Evolutionary conservation across 2,113 vertebrate genomes (phyloP).

Genomic region (Nansenia antarctica): DNA sequence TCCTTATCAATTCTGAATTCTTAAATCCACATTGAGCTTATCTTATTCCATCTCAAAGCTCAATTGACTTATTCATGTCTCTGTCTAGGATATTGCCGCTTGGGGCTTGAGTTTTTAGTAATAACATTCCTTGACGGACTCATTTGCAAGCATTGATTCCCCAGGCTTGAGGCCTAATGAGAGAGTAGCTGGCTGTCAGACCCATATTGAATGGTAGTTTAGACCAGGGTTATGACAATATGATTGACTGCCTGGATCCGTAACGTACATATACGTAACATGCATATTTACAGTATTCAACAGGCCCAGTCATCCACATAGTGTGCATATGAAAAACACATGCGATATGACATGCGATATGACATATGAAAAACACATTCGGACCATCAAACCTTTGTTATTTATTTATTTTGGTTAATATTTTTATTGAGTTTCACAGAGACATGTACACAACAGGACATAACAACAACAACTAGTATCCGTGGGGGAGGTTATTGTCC

Average conservation of each 20-base stretch:
- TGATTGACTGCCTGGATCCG: no score
- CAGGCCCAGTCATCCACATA: no score
- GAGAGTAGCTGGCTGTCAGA: not conserved
- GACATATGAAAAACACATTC: not conserved
- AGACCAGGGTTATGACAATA: no score
- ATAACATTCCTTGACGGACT: conserved; percentile 45
- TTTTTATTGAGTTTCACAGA: no score
- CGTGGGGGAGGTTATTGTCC: no score
- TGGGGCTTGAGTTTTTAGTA: not conserved
- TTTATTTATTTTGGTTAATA: not conserved
- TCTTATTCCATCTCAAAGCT: not conserved
- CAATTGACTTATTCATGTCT: not conserved
- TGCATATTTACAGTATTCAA: no score
- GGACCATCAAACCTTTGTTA: no score
- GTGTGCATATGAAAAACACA: no score
- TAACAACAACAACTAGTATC: no score
- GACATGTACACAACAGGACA: no score
- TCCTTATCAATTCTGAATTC: not conserved
- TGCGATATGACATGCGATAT: no score
- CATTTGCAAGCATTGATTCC: conserved; percentile 44
- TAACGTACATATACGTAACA: no score
- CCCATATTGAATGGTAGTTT: not conserved
- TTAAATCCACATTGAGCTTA: not conserved
- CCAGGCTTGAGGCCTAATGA: not conserved
- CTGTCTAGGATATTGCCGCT: not conserved